These are phyloP conservation scores for Andricus curvator DNA, from an alignment of 2,888 invertebrate species.

Conservation along the genomic window DNA sequence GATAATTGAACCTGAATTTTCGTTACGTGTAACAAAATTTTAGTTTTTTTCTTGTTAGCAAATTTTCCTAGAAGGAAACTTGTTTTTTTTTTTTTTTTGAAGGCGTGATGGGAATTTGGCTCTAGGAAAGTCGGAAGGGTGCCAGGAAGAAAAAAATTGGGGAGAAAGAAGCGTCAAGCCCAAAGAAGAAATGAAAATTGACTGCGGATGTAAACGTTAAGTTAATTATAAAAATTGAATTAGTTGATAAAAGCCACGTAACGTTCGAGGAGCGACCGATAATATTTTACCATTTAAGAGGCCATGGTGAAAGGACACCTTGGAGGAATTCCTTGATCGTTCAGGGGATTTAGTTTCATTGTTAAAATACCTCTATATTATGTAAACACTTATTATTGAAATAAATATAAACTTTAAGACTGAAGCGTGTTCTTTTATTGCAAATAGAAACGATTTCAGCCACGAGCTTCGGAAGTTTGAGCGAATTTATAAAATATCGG, in stretches of 20 bases:
- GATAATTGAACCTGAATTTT: conserved; percentile 8
- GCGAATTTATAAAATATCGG: too few species aligned
- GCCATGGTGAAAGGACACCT: conserved; percentile 25
- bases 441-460: neutral
- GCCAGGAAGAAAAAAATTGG: conserved; percentile 12
- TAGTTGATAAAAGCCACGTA: conserved; percentile 34
- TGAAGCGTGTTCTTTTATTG: conserved; percentile 56
- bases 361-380: conserved; percentile 75
- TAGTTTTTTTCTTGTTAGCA: neutral
- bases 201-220: conserved; percentile 35
- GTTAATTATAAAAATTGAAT: conserved; percentile 27
- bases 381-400: conserved; percentile 76
- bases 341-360: conserved; percentile 66
- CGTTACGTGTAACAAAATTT: conserved; percentile 11
- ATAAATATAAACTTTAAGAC: conserved; percentile 77
- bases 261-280: conserved; percentile 20
- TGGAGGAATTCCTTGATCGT: conserved; percentile 42
- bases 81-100: neutral
- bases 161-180: conserved; percentile 30
- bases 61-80: conserved; percentile 3
- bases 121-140: neutral
- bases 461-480: too few species aligned
- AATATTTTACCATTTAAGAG: conserved; percentile 40
- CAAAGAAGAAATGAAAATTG: conserved; percentile 30
- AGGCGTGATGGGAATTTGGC: conserved; percentile 8